A percentile compares a stretch with the other conserved stretches of the same genome.
These are phyloP conservation scores for Cephus cinctus DNA, from an alignment of 1,140 invertebrate species.

Conservation along the genomic window DNA sequence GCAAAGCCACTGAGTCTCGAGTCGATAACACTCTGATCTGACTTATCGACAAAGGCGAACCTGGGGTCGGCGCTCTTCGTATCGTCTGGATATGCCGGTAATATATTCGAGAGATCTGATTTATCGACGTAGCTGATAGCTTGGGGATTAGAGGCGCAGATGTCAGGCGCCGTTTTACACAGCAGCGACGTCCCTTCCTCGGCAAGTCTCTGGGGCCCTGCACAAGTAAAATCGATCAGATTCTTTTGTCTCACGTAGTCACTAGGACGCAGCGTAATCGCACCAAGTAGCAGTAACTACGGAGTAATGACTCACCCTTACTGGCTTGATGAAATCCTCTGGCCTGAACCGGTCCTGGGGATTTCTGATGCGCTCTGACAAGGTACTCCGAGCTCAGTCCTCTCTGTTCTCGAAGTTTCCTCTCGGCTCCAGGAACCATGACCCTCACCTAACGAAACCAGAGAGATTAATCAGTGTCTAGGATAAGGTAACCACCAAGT, in stretches of 20 bases:
- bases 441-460: conserved; percentile 54
- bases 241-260: too few relatives aligned
- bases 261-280: too few relatives aligned
- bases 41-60: conserved; percentile 43
- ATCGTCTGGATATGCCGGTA: conserved; percentile 45
- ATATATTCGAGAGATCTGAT: conserved; percentile 48
- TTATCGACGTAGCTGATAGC: conserved; percentile 54
- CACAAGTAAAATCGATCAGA: too few relatives aligned
- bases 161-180: conserved; percentile 52
- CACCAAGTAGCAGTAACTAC: too few relatives aligned
- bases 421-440: conserved; percentile 65
- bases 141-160: conserved; percentile 53
- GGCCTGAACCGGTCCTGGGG: conserved; percentile 43
- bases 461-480: background rate
- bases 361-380: conserved; percentile 51
- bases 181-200: conserved; percentile 52
- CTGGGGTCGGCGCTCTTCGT: conserved; percentile 40
- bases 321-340: conserved; percentile 42
- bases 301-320: conserved; percentile 35
- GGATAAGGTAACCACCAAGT: background rate
- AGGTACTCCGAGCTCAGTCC: conserved; percentile 53
- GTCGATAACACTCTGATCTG: conserved; percentile 47
- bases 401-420: conserved; percentile 59
- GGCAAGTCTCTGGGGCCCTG: conserved; percentile 40
- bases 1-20: conserved; percentile 49